These are phyloP conservation scores for Xiphophorus hellerii DNA, from an alignment of 2,113 vertebrate genomes.

Conservation along the genomic window DNA sequence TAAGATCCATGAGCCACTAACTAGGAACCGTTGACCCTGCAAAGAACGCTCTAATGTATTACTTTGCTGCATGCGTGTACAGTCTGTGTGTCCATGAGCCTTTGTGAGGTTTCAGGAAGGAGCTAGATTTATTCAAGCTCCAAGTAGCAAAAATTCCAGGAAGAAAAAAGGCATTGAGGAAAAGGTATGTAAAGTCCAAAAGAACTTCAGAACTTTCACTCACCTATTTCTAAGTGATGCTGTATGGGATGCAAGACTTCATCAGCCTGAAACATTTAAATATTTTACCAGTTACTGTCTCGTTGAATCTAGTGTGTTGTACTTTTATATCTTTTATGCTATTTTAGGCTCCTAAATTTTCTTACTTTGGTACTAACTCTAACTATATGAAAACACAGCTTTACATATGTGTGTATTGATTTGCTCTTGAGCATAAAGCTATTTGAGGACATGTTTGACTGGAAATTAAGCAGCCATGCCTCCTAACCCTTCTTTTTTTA, in stretches of 20 bases:
- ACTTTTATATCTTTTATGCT: slow-evolving; percentile 5
- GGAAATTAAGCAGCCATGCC: slow-evolving; percentile 36
- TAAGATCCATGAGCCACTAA: too few species aligned
- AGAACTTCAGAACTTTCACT: too few species aligned
- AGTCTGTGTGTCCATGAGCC: too few species aligned
- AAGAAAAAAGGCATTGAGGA: too few species aligned
- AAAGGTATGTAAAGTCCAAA: too few species aligned
- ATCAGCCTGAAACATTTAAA: slow-evolving; percentile 6
- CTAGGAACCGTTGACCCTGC: too few species aligned
- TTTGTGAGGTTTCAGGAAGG: too few species aligned
- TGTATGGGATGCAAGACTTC: slow-evolving; percentile 1
- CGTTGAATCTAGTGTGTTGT: neutral
- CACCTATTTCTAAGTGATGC: too few species aligned
- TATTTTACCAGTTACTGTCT: slow-evolving; percentile 4
- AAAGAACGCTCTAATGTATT: too few species aligned
- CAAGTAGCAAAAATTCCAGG: too few species aligned
- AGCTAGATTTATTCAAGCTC: too few species aligned
- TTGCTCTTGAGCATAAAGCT: slow-evolving; percentile 26
- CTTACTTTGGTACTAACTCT: slow-evolving; percentile 15
- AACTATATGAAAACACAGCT: slow-evolving; percentile 42
- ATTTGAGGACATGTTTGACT: slow-evolving; percentile 45
- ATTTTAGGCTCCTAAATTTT: neutral
- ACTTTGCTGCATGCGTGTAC: too few species aligned
- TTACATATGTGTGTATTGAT: slow-evolving; percentile 66
- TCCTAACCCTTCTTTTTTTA: slow-evolving; percentile 21